Evolutionary conservation across 2,113 vertebrate genomes (phyloP), one percentile per base, ranked within the genome.

Genomic region (Spermophilus dauricus): DNA sequence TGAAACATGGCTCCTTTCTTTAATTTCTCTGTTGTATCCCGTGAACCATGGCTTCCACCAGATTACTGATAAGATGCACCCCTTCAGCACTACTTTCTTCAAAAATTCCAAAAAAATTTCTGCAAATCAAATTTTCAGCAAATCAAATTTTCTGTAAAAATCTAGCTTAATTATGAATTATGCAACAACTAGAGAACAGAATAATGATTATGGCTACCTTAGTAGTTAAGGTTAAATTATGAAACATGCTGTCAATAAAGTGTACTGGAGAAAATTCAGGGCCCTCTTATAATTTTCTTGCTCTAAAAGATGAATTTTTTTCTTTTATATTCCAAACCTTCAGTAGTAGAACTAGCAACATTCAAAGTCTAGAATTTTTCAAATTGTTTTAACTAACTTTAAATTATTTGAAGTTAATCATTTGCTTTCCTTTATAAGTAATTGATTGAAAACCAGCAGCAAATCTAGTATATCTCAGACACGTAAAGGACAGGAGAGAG

Each of bases 321-420:
- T 56, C 32, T 34, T 56, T 75, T 63, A 72, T 9, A 73, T 24
- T 32, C 93, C 24, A 86, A 97, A 80, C 3, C 5, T 95, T 94
- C 78, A 78, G 34, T 77, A 87, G 32, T 94, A 2, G 56, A 87
- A 92, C 63, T 85, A 90, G 83, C 26, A 81, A 95, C 96, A 56
- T 32, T 86, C 39, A 77, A 96, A 91, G 24, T 65, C 26, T 80
- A 93, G 69, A 72, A 86, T 65, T 95, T 77, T 81, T 82, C 14
- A 39, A 67, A 70, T 73, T 87, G 95, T 77, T 86, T 78, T 89
- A 96, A 84, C 32, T 83, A 91, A 94, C 37, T 91, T 96, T 69
- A 93, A 85, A 86, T 94, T 78, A 83, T 95, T 86, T 88, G 48
- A 92, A 91, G 86, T 87, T 22, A 95, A 75, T 39, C 93, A 22